Evolutionary conservation across 2,797 vertebrate species (phyloP).

Genomic region (Schizopygopsis pylzovi): DNA sequence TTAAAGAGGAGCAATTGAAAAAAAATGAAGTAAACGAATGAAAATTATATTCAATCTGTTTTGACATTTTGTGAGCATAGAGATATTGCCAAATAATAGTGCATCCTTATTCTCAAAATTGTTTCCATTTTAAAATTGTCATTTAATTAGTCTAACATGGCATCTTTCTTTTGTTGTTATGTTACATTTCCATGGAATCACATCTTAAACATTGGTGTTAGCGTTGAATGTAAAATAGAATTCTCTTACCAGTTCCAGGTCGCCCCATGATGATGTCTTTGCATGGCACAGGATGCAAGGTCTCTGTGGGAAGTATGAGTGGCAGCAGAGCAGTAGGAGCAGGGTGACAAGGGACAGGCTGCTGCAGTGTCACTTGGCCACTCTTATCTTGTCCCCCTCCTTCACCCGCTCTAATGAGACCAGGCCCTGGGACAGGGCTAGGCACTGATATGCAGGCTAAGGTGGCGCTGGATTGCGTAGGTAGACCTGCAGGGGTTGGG

Average conservation of each 20-base stretch:
- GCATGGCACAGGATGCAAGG: slow-evolving; percentile 86
- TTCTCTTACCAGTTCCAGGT: slow-evolving; percentile 89
- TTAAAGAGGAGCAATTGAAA: neutral
- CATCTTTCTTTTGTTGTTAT: neutral
- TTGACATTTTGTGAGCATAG: neutral
- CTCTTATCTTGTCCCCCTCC: slow-evolving; percentile 71
- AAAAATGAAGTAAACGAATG: neutral
- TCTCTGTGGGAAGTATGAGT: slow-evolving; percentile 88
- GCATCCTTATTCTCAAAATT: neutral
- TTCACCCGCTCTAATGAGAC: slow-evolving; percentile 64
- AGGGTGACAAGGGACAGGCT: slow-evolving; percentile 91
- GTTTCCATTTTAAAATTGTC: neutral
- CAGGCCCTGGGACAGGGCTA: slow-evolving; percentile 68
- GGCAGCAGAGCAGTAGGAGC: slow-evolving; percentile 91
- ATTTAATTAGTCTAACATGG: neutral
- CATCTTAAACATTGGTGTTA: neutral
- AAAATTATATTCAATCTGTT: neutral
- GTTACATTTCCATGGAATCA: neutral
- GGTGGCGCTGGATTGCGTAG: slow-evolving; percentile 70
- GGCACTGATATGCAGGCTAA: slow-evolving; percentile 75
- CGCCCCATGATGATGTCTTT: slow-evolving; percentile 95
- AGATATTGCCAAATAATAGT: neutral
- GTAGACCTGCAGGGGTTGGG: slow-evolving; percentile 62
- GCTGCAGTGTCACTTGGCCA: slow-evolving; percentile 81
- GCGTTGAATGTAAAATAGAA: slow-evolving; percentile 11